Evolutionary conservation across 2,888 invertebrate genomes (phyloP).

Genomic region (Hartigia nigra): DNA sequence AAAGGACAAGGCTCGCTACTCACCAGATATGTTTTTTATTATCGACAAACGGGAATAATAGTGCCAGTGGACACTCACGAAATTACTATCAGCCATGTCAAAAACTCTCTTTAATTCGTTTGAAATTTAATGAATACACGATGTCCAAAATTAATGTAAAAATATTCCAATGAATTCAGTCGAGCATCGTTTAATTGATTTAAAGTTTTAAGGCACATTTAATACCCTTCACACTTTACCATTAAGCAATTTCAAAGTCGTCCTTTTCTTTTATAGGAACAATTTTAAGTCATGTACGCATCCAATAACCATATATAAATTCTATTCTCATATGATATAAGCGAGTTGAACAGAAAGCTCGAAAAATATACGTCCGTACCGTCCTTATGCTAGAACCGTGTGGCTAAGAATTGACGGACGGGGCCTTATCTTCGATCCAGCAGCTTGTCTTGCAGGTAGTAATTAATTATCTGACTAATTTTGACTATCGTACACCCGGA

Average conservation of each 20-base stretch:
- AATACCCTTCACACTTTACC: not conserved
- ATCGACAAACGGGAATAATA: not conserved
- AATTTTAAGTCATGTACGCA: no score
- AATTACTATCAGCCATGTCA: not conserved
- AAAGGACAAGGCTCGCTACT: not conserved
- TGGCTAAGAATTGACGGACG: slow-evolving; percentile 6
- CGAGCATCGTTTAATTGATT: not conserved
- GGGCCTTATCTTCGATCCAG: slow-evolving; percentile 7
- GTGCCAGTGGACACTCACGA: not conserved
- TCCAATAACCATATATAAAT: not conserved
- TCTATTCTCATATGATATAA: not conserved
- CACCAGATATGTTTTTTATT: not conserved
- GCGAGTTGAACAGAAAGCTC: not conserved
- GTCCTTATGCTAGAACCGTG: slow-evolving; percentile 1
- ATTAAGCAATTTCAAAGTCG: not conserved
- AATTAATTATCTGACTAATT: slow-evolving; percentile 10
- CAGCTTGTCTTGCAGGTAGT: slow-evolving; percentile 7
- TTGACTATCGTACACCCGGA: slow-evolving; percentile 8
- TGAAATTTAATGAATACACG: not conserved
- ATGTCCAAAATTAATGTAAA: not conserved
- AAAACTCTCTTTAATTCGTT: not conserved
- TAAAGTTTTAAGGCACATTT: not conserved
- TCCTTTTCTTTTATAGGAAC: not conserved
- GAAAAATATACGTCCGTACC: not conserved
- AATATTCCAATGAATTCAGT: not conserved